These are phyloP conservation scores for Ceyx erithaca DNA, from an alignment of 2,797 vertebrate genomes.

Conservation along the genomic window DNA sequence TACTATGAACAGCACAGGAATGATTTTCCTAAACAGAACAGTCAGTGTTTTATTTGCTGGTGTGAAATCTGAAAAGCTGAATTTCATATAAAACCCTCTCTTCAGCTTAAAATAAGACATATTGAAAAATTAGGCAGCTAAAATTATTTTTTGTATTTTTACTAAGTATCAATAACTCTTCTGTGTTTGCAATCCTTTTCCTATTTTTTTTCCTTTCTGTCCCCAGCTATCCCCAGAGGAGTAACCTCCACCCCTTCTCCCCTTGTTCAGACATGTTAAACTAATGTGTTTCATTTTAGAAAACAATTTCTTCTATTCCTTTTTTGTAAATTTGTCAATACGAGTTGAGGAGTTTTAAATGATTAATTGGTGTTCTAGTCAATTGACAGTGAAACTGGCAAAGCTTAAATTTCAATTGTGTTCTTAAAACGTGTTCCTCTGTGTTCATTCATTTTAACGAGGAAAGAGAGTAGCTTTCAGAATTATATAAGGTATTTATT, in stretches of 20 bases:
- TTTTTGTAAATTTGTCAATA: slow-evolving; percentile 21
- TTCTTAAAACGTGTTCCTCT: slow-evolving; percentile 20
- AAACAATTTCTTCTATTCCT: neutral
- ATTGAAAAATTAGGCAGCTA: slow-evolving; percentile 2
- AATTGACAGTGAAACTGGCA: slow-evolving; percentile 65
- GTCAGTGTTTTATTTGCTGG: slow-evolving; percentile 49
- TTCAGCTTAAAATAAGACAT: neutral
- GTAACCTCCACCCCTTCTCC: neutral
- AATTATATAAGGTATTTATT: slow-evolving; percentile 47
- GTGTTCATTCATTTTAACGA: neutral
- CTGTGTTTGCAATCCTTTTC: neutral
- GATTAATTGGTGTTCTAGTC: slow-evolving; percentile 59
- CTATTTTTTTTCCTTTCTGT: slow-evolving; percentile 20
- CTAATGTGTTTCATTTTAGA: slow-evolving; percentile 40
- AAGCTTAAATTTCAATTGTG: slow-evolving; percentile 51
- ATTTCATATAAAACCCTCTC: neutral
- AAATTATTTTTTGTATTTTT: slow-evolving; percentile 39
- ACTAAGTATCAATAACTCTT: slow-evolving; percentile 1
- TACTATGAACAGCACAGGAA: neutral
- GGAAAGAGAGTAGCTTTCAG: slow-evolving; percentile 47
- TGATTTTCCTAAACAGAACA: slow-evolving; percentile 46
- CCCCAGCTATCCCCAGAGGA: slow-evolving; percentile 1
- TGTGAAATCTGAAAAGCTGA: slow-evolving; percentile 52
- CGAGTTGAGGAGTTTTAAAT: slow-evolving; percentile 43
- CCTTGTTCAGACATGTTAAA: slow-evolving; percentile 32